Evolutionary conservation across 2,113 vertebrate species (phyloP).

Genomic region (Motacilla alba): DNA sequence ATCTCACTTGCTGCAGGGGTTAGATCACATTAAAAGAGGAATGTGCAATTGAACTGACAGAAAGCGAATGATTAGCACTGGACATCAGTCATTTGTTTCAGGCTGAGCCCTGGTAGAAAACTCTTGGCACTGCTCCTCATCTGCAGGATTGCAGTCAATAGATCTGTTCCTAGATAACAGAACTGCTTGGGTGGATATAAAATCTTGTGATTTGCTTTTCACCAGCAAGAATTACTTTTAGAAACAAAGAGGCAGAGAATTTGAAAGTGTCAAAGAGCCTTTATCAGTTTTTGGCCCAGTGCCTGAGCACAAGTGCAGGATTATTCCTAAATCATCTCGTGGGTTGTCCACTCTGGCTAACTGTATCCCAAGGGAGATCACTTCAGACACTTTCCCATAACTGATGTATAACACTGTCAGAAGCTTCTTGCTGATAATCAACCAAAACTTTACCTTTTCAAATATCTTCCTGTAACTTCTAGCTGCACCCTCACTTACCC

Average conservation of each 20-base stretch:
- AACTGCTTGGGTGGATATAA: background rate
- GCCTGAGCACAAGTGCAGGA: background rate
- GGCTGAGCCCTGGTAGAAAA: background rate
- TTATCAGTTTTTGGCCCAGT: background rate
- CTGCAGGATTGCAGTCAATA: background rate
- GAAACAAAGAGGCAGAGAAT: background rate
- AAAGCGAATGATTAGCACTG: slow-evolving; percentile 52
- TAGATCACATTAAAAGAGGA: slow-evolving; percentile 60
- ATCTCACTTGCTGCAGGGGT: slow-evolving; percentile 64
- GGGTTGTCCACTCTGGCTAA: background rate
- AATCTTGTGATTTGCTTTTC: background rate
- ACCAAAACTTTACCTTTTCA: background rate
- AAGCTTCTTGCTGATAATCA: slow-evolving; percentile 3
- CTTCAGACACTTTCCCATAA: background rate
- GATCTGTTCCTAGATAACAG: background rate
- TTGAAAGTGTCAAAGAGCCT: background rate
- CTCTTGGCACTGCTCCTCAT: background rate
- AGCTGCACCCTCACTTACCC: background rate
- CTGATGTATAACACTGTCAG: slow-evolving; percentile 6
- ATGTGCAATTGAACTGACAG: slow-evolving; percentile 52
- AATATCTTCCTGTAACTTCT: slow-evolving; percentile 11
- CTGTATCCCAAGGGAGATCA: background rate
- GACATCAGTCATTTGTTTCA: slow-evolving; percentile 61
- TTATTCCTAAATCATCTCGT: background rate
- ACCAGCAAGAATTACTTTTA: background rate